These are phyloP conservation scores for Pedetes capensis DNA, from an alignment of 2,113 vertebrate species.

Conservation along the genomic window DNA sequence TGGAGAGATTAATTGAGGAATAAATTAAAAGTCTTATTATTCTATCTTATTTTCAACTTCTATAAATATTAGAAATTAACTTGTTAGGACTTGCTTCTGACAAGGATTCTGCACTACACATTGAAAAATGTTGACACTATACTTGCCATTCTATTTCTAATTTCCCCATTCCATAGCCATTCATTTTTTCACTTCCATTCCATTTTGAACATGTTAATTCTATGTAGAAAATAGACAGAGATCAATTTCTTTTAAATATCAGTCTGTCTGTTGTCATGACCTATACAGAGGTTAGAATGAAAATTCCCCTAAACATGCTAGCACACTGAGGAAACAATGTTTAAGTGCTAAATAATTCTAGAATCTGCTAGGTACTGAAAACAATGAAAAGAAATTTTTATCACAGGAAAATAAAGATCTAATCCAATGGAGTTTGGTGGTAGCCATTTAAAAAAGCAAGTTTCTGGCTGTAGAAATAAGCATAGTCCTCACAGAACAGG, in stretches of 20 bases:
- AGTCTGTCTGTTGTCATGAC: background rate
- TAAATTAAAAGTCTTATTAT: background rate
- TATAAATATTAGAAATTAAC: conserved; percentile 7
- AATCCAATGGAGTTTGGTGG: background rate
- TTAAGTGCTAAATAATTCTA: background rate
- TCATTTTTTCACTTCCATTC: background rate
- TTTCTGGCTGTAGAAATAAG: background rate
- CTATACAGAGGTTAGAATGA: background rate
- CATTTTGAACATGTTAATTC: background rate
- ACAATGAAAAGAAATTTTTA: background rate
- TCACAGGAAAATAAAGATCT: background rate
- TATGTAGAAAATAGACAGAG: background rate
- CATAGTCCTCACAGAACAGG: background rate
- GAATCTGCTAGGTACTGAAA: background rate
- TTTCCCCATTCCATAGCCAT: background rate
- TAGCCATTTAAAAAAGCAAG: background rate
- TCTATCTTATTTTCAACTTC: background rate
- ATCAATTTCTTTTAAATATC: background rate
- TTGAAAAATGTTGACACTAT: background rate
- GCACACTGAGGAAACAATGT: background rate
- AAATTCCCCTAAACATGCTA: background rate
- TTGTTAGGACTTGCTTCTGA: background rate
- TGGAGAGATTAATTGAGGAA: background rate
- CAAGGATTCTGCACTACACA: background rate
- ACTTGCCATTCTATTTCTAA: background rate